phyloP scores from a whole-genome alignment of 2,113 vertebrate species.

The Rhineura floridana region DNA sequence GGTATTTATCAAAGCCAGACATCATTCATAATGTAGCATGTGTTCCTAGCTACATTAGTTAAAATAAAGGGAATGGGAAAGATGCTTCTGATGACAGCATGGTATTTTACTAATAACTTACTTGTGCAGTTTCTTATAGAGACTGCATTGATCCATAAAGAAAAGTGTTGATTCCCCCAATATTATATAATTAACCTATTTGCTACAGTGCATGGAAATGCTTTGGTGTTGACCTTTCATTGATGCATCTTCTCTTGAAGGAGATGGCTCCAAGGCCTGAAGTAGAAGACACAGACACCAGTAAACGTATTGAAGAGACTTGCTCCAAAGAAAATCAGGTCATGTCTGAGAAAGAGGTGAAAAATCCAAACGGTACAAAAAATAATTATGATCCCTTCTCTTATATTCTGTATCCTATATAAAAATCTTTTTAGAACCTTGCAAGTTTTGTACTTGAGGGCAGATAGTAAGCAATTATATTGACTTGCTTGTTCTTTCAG shows the following conservation, averaged over 20 bases:
- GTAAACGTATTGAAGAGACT: slow-evolving; percentile 59
- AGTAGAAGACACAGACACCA: slow-evolving; percentile 72
- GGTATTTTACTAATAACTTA: background rate
- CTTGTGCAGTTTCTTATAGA: slow-evolving; percentile 1
- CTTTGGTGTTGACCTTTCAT: background rate
- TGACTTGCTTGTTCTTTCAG: slow-evolving; percentile 52
- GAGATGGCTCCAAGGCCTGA: slow-evolving; percentile 89
- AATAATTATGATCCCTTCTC: background rate
- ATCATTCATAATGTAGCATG: background rate
- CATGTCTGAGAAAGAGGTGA: slow-evolving; percentile 56
- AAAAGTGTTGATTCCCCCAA: background rate
- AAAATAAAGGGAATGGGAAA: background rate
- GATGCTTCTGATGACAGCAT: background rate
- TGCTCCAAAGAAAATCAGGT: slow-evolving; percentile 53
- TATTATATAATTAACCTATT: background rate
- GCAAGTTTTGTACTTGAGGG: background rate
- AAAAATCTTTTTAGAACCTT: background rate
- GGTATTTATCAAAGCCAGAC: background rate
- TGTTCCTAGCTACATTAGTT: background rate
- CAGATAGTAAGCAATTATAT: background rate
- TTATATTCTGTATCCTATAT: accelerated
- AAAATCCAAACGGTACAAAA: slow-evolving; percentile 65
- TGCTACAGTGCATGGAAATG: background rate
- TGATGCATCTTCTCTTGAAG: slow-evolving; percentile 60
- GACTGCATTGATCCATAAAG: background rate